phyloP scores from a whole-genome alignment of 2,888 invertebrate species.

The Drosophila eohydei region DNA sequence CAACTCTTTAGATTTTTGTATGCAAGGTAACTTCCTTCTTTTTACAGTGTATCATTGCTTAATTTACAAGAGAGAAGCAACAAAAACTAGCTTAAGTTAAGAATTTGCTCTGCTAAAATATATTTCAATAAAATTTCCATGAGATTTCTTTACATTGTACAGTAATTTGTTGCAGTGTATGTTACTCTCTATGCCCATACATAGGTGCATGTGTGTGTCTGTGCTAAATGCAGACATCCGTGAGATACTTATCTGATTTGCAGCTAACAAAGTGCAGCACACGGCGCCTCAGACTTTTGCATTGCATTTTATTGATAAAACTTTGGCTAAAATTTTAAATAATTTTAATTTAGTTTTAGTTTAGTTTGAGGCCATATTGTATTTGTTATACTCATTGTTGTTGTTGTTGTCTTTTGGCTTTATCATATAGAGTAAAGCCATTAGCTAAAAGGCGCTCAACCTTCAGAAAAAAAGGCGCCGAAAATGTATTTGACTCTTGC shows the following conservation, averaged over 20 bases:
- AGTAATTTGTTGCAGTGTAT: background rate
- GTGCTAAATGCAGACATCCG: constrained; percentile 65
- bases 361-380: constrained; percentile 45
- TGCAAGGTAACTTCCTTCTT: background rate
- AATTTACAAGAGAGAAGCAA: background rate
- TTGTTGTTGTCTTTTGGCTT: constrained; percentile 33
- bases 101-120: background rate
- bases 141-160: background rate
- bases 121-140: background rate
- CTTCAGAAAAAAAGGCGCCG: constrained; percentile 59
- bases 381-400: constrained; percentile 9
- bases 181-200: background rate
- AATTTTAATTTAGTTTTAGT: constrained; percentile 79
- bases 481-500: constrained; percentile 46
- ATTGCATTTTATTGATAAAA: constrained; percentile 77
- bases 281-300: constrained; percentile 23
- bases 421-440: constrained; percentile 61
- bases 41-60: background rate
- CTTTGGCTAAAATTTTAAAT: constrained; percentile 77
- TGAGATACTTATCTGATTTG: constrained; percentile 70
- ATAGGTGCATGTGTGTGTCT: constrained; percentile 1
- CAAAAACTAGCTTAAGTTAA: no score
- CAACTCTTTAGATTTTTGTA: no score
- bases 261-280: constrained; percentile 60
- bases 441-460: constrained; percentile 75